Evolutionary conservation across 2,888 invertebrate genomes (phyloP).

Genomic region (Lottia gigantea): DNA sequence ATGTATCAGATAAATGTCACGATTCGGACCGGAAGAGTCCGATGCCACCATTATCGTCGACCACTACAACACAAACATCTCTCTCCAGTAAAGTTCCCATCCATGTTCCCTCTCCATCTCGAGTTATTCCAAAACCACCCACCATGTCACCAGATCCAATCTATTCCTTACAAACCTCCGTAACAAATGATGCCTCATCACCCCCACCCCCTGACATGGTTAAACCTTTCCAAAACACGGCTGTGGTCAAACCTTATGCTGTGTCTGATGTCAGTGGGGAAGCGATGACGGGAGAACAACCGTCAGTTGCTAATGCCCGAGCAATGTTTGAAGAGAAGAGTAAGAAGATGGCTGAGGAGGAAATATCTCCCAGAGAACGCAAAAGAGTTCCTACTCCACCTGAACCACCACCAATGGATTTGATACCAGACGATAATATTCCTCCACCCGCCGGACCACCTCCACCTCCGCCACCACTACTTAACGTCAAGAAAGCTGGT

Average conservation of each 20-base stretch:
- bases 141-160: not conserved
- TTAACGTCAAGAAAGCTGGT: slow-evolving; percentile 14
- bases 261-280: too few relatives aligned
- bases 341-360: not conserved
- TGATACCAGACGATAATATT: slow-evolving; percentile 10
- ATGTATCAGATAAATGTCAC: slow-evolving; percentile 13
- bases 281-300: not conserved
- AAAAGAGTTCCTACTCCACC: slow-evolving; percentile 19
- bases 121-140: not conserved
- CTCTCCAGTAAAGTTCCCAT: not conserved
- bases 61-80: not conserved
- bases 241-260: too few relatives aligned
- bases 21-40: not conserved
- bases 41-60: not conserved
- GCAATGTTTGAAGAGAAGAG: slow-evolving; percentile 4
- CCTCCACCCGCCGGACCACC: slow-evolving; percentile 16
- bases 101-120: not conserved
- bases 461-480: slow-evolving; percentile 17
- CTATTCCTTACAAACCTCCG: not conserved
- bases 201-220: not conserved
- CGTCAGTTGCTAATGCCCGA: not conserved
- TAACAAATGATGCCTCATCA: not conserved
- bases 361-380: not conserved
- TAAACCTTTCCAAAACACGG: too few relatives aligned
- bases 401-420: slow-evolving; percentile 14